Base-by-base conservation (phyloP, 2,888 invertebrate species). In the Microchrysa polita region DNA sequence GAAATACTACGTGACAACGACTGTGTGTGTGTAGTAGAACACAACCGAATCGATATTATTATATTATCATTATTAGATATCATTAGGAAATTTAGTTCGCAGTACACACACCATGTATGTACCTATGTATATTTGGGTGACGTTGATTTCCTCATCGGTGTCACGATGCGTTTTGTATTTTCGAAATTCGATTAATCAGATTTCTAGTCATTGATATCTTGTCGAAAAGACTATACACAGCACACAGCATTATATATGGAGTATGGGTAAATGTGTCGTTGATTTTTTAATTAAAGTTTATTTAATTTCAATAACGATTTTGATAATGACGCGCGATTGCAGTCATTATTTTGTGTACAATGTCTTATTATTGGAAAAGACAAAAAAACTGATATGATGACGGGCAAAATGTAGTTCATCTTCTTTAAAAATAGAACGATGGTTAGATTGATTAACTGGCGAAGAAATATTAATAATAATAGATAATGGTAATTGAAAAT, bases 251-350 rank as follows among this genome's bases (percentile, higher is more conserved):
- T n/a, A n/a, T n/a, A n/a, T n/a, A n/a, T n/a, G n/a, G n/a, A n/a
- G n/a, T 48, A 20, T 44, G 65, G 14, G 14, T 48, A 34, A 5
- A 7, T 34, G 27, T 34, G 27, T 34, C 27, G 27, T 65, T 48
- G 65, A 69, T 55, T 69, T 69, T 34, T 69, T 69, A 69, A 69
- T 69, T 69, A 69, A 69, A 53, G 5, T 55, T 69, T 69, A 69
- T 69, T 69, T 55, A 57, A 69, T 69, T 69, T 55, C 20, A 57
- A 40, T 57, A 69, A 57, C 42, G 48, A 42, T 22, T 44, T 48
- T 12, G 44, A 14, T 60, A 27, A 48, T 48, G 48, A 48, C 48
- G 48, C 48, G 48, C 10, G 12, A 48, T 48, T 48, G 48, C 48
- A n/a, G 48, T 48, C 12, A 5, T 48, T n/a, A 48, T 48, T 48